These are phyloP conservation scores for Drosophila kokeensis DNA, from an alignment of 2,888 invertebrate genomes.

Conservation along the genomic window DNA sequence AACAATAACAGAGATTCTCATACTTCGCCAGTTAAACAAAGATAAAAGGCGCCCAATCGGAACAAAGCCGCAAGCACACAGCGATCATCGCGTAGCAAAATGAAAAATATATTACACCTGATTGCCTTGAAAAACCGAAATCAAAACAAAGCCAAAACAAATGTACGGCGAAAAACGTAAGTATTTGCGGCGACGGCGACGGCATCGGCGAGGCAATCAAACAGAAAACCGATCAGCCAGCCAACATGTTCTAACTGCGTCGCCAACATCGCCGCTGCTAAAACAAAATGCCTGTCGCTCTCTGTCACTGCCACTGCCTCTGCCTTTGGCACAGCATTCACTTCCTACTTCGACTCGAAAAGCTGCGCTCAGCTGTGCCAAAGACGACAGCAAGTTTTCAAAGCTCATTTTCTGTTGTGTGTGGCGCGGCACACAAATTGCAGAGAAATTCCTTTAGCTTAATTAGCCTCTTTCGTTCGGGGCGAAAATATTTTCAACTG, in stretches of 20 bases:
- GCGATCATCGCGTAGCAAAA: conserved; percentile 42
- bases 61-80: conserved; percentile 48
- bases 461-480: conserved; percentile 81
- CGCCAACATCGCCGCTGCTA: conserved; percentile 40
- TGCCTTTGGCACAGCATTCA: conserved; percentile 33
- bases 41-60: conserved; percentile 74
- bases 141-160: conserved; percentile 71
- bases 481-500: conserved; percentile 81
- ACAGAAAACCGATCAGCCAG: conserved; percentile 62
- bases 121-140: conserved; percentile 76
- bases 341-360: conserved; percentile 56
- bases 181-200: conserved; percentile 43
- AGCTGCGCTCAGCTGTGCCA: conserved; percentile 64
- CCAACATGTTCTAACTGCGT: conserved; percentile 75
- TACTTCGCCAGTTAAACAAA: conserved; percentile 40
- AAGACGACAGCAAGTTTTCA: conserved; percentile 68
- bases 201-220: conserved; percentile 50
- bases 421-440: conserved; percentile 68
- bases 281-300: conserved; percentile 34
- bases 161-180: conserved; percentile 54
- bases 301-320: conserved; percentile 4
- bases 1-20: conserved; percentile 42
- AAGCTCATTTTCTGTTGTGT: conserved; percentile 72
- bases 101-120: conserved; percentile 72
- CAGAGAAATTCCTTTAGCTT: conserved; percentile 83